Percentiles rank a stretch among this genome's conserved stretches.
phyloP scores from a whole-genome alignment of 2,797 vertebrate genomes.

The Acrossocheilus fasciatus region DNA sequence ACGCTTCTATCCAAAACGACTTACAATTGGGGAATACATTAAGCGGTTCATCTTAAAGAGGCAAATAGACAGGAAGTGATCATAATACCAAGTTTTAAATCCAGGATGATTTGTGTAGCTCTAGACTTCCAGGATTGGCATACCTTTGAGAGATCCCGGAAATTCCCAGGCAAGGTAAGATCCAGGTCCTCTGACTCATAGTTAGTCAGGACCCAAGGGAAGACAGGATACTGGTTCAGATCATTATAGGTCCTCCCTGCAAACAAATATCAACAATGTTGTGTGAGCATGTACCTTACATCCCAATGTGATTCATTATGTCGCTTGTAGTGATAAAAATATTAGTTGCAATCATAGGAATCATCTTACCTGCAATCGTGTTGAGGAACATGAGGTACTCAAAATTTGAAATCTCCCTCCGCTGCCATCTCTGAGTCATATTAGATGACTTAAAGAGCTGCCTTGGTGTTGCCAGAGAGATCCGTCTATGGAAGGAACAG shows the following conservation, averaged over 20 bases:
- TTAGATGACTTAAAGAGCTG: slow-evolving; percentile 99
- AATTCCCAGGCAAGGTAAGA: slow-evolving; percentile 96
- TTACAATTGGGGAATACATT: too few species aligned
- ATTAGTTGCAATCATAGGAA: neutral
- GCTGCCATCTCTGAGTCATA: slow-evolving; percentile 99
- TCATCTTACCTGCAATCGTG: slow-evolving; percentile 92
- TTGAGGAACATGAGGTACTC: slow-evolving; percentile 99
- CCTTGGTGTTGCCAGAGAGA: slow-evolving; percentile 95
- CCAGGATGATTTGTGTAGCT: neutral
- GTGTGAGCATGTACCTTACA: neutral
- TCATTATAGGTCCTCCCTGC: slow-evolving; percentile 97
- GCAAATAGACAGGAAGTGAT: too few species aligned
- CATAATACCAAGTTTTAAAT: neutral
- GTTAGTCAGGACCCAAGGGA: slow-evolving; percentile 98
- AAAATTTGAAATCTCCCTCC: slow-evolving; percentile 98
- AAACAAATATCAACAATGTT: neutral
- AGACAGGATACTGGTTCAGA: slow-evolving; percentile 96
- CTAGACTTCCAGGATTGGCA: neutral
- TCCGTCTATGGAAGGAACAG: slow-evolving; percentile 81
- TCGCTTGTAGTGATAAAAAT: neutral
- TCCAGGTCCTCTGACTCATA: slow-evolving; percentile 97
- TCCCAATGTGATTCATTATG: neutral
- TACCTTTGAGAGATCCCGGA: slow-evolving; percentile 98
- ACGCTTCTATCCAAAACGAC: too few species aligned
- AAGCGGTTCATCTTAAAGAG: too few species aligned